Evolutionary conservation across 2,888 invertebrate species (phyloP), one percentile per base, ranked within the genome.

Genomic region (Acleris holmiana): DNA sequence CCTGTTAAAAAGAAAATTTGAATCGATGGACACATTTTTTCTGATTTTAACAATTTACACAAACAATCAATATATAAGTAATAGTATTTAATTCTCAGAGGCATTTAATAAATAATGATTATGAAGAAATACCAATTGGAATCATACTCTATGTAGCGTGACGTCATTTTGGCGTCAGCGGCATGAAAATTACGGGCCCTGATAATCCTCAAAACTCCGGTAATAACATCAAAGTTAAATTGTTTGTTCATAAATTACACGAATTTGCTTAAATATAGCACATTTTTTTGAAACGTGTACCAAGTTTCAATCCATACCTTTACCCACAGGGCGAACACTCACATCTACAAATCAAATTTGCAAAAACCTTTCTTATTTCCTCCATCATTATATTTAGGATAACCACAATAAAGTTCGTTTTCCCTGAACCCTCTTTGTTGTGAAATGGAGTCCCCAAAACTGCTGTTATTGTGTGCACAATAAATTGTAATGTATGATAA

Each of bases 401-500:
- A 35, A 18, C 13, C 19, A 29, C 4, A 4, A 40, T 53, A 53
- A 40, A 53, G 53, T 40, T 53, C 21, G 10, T 35, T 1, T 40
- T 53, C 21, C 35, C 4, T n/a, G 7, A 8, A 5, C 18, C 18
- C 47, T 17, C 18, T 6, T 19, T 51, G 18, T 6, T 10, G 21
- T 5, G 40, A n/a, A 40, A 13, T 19, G 40, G 53, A 19, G 40
- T 40, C 17, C 49, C 49, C 35, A n/a, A 41, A 49, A 50, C 40
- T 40, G 53, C 40, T 59, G 50, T 41, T 59, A 25, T 59, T 56
- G 55, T 55, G 44, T 13, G 25, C 13, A 55, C 60, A 47, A 67
- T 67, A 67, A 60, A 63, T 66, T 62, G 60, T 67, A 63, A 67
- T 60, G 60, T 63, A 64, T 67, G 67, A 62, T 63, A 63, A 67